Base-by-base conservation (phyloP, 2,797 vertebrate genomes). In the Sebastes hopkinsi region DNA sequence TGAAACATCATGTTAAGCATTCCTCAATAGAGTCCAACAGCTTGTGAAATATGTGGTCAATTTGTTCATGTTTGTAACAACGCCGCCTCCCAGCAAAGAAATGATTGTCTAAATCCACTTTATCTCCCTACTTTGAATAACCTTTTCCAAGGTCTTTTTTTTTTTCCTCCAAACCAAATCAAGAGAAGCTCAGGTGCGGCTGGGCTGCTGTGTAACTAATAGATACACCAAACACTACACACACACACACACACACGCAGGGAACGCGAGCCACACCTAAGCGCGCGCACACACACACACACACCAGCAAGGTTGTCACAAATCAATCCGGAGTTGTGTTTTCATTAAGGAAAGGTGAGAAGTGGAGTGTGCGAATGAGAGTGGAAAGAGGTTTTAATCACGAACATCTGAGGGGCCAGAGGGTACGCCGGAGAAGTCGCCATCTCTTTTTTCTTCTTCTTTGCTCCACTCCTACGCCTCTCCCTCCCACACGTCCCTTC, bases 41-140 rank as follows among this genome's bases (percentile, higher is more conserved):
- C 91, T 92, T 84, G 85, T 83, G 85, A 88, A 84, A 83, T 82
- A 82, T 75, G 83, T 38, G 85, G 81, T 87, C 87, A 86, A 87
- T 92, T 86, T 92, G 88, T 91, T 81, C 84, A 79, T 67, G 81
- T 88, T 85, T 90, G 82, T 42, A 88, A 71, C 71, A 79, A 73
- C 29, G 20, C 72, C 54, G 67, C 85, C 81, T 87, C 82, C 75
- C 56, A 14, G 79, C 64, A 60, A 72, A 82, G 69, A 85, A 81
- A 82, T 82, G 69, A 87, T 85, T 88, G 75, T 85, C 77, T 79
- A 75, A 90, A 91, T 87, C 76, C 86, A 83, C 80, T 87, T 88
- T 65, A 88, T 92, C 91, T 85, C 75, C 71, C 75, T 68, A 67
- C 86, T 87, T 90, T 84, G 72, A 87, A 14, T 77, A 89, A 87